These are phyloP conservation scores for Rhincodon typus DNA, from an alignment of 2,797 vertebrate genomes.

Conservation along the genomic window DNA sequence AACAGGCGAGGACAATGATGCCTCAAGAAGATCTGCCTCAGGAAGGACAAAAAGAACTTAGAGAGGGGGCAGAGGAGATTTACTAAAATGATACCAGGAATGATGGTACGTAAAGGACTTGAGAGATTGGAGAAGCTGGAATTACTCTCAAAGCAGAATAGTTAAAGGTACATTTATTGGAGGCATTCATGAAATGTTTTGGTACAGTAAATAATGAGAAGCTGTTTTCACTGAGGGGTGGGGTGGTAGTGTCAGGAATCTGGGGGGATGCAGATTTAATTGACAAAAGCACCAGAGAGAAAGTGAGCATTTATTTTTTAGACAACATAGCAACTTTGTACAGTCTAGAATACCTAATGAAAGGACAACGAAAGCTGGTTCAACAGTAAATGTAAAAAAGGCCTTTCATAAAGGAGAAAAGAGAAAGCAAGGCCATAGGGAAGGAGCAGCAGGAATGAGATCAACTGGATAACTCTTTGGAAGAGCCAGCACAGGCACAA, in stretches of 20 bases:
- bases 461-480: neutral
- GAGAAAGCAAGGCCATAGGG: neutral
- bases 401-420: neutral
- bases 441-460: neutral
- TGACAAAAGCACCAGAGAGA: neutral
- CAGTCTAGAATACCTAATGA: too few species aligned
- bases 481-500: neutral
- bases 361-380: neutral
- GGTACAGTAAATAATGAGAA: neutral
- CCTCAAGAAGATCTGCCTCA: too few species aligned
- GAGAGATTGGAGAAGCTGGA: neutral
- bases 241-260: too few species aligned
- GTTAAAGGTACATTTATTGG: neutral
- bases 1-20: too few species aligned
- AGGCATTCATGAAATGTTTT: neutral
- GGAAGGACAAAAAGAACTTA: too few species aligned
- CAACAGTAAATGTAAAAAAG: neutral
- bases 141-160: neutral
- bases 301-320: neutral
- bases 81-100: neutral
- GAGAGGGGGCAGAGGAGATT: neutral
- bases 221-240: neutral
- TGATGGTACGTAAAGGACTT: too few species aligned
- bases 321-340: too few species aligned
- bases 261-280: too few species aligned